Percentiles rank a stretch among this genome's conserved stretches.
Evolutionary conservation across 2,888 invertebrate species (phyloP).

Genomic region (Venustoraphidia nigricollis): DNA sequence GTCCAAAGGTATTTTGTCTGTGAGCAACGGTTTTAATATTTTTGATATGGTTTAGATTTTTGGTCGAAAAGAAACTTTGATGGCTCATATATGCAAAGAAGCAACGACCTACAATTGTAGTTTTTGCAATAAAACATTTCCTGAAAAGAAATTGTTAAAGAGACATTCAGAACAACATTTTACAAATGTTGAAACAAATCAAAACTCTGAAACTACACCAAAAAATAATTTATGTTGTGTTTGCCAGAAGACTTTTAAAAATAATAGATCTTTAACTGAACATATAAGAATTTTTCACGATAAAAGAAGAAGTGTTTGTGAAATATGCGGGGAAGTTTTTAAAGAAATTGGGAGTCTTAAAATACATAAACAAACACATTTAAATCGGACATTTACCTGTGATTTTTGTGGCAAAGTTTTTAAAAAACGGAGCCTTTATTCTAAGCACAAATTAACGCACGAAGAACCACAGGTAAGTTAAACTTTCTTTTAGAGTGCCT

Average conservation of each 20-base stretch:
- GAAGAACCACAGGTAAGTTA: conserved; percentile 6
- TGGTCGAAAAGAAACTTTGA: conserved; percentile 27
- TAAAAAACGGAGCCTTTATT: conserved; percentile 12
- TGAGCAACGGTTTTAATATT: too few species aligned
- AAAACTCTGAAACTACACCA: conserved; percentile 20
- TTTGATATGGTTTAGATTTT: conserved; percentile 22
- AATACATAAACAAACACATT: conserved; percentile 28
- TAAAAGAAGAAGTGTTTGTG: conserved; percentile 21
- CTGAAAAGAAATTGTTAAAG: conserved; percentile 28
- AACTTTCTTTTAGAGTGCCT: background rate
- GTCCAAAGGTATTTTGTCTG: too few species aligned
- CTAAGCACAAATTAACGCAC: conserved; percentile 12
- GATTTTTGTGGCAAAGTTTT: conserved; percentile 17
- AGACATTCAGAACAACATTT: conserved; percentile 24
- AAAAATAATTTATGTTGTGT: conserved; percentile 17
- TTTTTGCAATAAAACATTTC: conserved; percentile 26
- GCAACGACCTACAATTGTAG: conserved; percentile 17
- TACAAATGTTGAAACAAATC: too few species aligned
- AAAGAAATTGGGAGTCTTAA: conserved; percentile 26
- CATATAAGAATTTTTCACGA: conserved; percentile 16
- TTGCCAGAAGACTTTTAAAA: conserved; percentile 19
- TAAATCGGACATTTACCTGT: conserved; percentile 16
- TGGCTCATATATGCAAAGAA: conserved; percentile 21
- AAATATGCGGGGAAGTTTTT: conserved; percentile 30
- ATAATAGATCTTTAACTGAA: conserved; percentile 16